phyloP scores from a whole-genome alignment of 2,888 invertebrate genomes.

The Amblyjoppa proteus region DNA sequence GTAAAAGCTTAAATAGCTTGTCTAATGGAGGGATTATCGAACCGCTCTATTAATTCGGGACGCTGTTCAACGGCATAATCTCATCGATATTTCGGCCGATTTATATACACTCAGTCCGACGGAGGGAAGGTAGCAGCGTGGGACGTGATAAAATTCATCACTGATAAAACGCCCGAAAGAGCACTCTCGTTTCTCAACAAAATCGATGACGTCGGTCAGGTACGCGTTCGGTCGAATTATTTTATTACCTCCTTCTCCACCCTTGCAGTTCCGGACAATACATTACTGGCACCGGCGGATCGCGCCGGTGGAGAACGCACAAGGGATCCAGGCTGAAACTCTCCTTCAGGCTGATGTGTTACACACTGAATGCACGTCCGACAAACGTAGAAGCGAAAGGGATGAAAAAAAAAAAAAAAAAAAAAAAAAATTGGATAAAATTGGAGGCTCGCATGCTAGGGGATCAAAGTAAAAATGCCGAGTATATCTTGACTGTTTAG shows the following conservation, averaged over 20 bases:
- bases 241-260: conserved; percentile 11
- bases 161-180: background rate
- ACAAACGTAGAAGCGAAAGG: background rate
- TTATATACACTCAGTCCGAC: conserved; percentile 6
- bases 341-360: background rate
- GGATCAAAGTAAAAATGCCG: no score
- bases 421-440: no score
- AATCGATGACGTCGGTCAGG: conserved; percentile 42
- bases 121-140: conserved; percentile 5
- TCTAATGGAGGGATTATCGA: conserved; percentile 25
- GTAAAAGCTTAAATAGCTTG: background rate
- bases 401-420: no score
- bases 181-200: conserved; percentile 34
- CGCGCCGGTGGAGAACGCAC: background rate
- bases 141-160: conserved; percentile 30
- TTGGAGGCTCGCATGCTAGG: no score
- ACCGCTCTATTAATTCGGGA: conserved; percentile 1
- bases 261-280: conserved; percentile 21
- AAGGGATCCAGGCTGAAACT: background rate
- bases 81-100: conserved; percentile 29
- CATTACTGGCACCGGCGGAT: background rate
- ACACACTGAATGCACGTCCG: background rate
- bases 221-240: conserved; percentile 46
- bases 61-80: conserved; percentile 30
- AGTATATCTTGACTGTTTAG: no score